Percentiles rank a stretch among this genome's conserved stretches.
Evolutionary conservation across 2,888 invertebrate genomes (phyloP).

Genomic region (Sipha maydis): DNA sequence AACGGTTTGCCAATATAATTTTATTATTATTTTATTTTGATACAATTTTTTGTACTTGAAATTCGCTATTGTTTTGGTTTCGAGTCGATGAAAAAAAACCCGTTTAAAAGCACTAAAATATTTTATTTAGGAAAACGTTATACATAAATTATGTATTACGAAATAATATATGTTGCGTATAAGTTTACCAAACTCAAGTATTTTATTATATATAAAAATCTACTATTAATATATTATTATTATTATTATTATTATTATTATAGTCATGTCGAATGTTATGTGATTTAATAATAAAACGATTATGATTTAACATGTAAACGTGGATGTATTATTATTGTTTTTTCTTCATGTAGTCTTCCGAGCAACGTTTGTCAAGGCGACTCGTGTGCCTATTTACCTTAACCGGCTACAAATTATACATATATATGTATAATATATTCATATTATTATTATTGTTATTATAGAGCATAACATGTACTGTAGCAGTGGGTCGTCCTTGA

Average conservation of each 20-base stretch:
- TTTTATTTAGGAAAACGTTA: neutral
- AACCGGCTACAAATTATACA: too few species aligned
- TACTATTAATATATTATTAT: constrained; percentile 7
- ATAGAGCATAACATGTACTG: neutral
- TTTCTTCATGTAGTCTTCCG: neutral
- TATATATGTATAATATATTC: too few species aligned
- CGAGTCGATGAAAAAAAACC: neutral
- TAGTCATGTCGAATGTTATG: neutral
- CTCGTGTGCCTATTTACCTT: neutral
- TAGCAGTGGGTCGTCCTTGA: constrained; percentile 9
- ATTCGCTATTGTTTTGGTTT: neutral
- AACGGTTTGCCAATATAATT: neutral
- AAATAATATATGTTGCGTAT: neutral
- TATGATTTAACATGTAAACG: neutral
- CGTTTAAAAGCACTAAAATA: neutral
- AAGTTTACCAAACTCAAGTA: neutral
- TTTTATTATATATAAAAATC: neutral
- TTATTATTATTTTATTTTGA: neutral
- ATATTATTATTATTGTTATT: neutral
- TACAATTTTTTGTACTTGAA: neutral
- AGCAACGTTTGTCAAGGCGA: neutral
- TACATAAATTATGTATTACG: neutral
- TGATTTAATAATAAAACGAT: neutral
- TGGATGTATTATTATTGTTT: neutral
- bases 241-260: neutral